Percentiles rank a stretch among this genome's conserved stretches.
phyloP scores from a whole-genome alignment of 2,113 vertebrate species.

The Rhadina sibilatrix region DNA sequence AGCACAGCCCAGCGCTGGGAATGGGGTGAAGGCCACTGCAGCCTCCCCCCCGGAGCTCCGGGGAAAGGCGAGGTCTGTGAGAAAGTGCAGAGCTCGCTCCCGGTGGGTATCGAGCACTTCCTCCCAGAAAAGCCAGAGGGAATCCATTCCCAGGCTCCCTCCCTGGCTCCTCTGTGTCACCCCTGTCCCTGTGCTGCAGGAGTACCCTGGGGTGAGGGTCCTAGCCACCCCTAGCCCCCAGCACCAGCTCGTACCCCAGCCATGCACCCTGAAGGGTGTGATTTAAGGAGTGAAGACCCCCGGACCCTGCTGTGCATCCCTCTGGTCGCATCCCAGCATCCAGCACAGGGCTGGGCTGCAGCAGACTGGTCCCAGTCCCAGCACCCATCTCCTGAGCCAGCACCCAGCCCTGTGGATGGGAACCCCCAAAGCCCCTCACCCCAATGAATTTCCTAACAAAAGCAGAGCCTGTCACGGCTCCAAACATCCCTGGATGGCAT shows the following conservation, averaged over 20 bases:
- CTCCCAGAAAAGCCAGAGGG: background rate
- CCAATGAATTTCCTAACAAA: fast-evolving
- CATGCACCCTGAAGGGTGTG: background rate
- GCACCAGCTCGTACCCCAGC: background rate
- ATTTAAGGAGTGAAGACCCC: background rate
- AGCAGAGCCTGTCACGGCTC: background rate
- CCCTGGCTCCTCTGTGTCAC: fast-evolving
- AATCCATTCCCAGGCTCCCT: background rate
- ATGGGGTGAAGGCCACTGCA: background rate
- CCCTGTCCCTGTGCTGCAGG: background rate
- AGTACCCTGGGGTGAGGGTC: background rate
- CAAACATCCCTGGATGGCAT: background rate
- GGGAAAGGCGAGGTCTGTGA: conserved; percentile 15
- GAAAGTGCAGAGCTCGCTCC: conserved; percentile 20
- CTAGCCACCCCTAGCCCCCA: background rate
- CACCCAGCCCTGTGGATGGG: background rate
- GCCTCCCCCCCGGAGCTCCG: background rate
- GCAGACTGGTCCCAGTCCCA: background rate
- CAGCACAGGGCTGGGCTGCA: background rate
- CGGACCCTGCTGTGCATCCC: background rate
- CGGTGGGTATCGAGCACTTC: background rate
- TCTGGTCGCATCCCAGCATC: background rate
- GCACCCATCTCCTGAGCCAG: background rate
- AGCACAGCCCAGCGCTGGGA: background rate
- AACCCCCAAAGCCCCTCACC: background rate